These are phyloP conservation scores for Hypolimnas misippus DNA, from an alignment of 2,888 invertebrate species.

Conservation along the genomic window DNA sequence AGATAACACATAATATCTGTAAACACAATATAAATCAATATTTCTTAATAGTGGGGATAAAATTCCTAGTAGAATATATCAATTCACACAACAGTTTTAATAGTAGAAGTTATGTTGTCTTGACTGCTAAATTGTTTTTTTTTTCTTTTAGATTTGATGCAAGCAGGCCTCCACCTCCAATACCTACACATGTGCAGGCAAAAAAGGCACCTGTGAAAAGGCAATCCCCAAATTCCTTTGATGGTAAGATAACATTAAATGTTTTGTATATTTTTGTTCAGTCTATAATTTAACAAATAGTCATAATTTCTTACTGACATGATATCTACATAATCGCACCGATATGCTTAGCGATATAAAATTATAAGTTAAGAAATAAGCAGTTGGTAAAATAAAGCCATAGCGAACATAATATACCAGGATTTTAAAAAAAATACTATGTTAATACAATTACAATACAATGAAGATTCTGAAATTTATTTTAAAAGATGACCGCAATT, in stretches of 20 bases:
- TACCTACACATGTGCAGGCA: constrained; percentile 45
- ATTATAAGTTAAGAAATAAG: constrained; percentile 18
- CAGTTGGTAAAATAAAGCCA: constrained; percentile 36
- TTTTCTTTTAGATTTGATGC: constrained; percentile 60
- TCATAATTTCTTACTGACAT: not conserved
- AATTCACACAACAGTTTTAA: too few relatives aligned
- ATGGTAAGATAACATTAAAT: constrained; percentile 49
- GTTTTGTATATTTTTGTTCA: constrained; percentile 5
- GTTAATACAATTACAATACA: not conserved
- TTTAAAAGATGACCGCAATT: not conserved
- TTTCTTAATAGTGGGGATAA: too few relatives aligned
- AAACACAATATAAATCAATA: too few relatives aligned
- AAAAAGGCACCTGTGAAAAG: constrained; percentile 52
- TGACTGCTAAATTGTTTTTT: too few relatives aligned
- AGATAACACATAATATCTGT: too few relatives aligned
- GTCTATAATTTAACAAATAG: constrained; percentile 23
- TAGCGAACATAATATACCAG: constrained; percentile 43
- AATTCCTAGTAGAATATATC: too few relatives aligned
- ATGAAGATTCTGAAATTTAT: not conserved
- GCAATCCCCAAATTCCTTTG: constrained; percentile 41
- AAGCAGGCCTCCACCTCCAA: constrained; percentile 63
- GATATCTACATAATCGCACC: constrained; percentile 15
- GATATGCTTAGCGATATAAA: constrained; percentile 44
- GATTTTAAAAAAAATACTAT: not conserved
- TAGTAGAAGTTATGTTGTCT: too few relatives aligned